A percentile compares a stretch with the other conserved stretches of the same genome.
Conservation (phyloP, 2,797 vertebrate genomes). For the Spheniscus humboldti region DNA sequence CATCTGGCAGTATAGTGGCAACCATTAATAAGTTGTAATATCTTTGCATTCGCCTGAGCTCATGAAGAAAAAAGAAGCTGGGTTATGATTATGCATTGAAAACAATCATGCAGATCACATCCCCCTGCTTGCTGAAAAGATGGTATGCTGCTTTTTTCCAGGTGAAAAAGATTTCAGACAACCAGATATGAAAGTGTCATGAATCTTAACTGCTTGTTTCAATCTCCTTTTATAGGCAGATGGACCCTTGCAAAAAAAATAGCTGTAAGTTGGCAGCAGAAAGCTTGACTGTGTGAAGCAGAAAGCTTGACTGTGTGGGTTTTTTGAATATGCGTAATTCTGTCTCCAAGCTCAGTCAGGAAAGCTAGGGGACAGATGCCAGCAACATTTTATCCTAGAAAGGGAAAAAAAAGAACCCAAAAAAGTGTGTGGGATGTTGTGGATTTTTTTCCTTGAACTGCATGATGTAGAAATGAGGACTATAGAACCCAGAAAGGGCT, state of each 20-base stretch:
- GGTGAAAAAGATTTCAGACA: neutral
- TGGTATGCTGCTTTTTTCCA: neutral
- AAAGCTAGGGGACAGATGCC: constrained; percentile 45
- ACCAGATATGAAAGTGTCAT: neutral
- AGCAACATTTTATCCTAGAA: constrained; percentile 55
- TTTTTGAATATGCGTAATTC: constrained; percentile 45
- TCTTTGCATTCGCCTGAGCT: neutral
- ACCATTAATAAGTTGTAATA: neutral
- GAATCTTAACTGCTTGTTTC: neutral
- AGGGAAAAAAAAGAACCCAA: neutral
- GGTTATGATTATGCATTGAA: neutral
- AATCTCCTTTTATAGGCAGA: constrained; percentile 53
- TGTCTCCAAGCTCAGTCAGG: constrained; percentile 43
- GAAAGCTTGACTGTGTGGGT: constrained; percentile 50
- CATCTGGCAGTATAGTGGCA: neutral
- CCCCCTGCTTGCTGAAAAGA: neutral
- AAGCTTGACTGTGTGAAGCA: constrained; percentile 1
- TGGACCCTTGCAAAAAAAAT: neutral
- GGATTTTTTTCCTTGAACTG: neutral
- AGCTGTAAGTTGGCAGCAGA: constrained; percentile 51
- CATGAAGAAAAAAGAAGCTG: neutral
- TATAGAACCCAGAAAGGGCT: neutral
- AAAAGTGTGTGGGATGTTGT: constrained; percentile 35
- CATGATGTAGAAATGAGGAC: neutral
- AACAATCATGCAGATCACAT: neutral